Base-by-base conservation (phyloP, 2,113 vertebrate genomes). In the Tapirus terrestris region DNA sequence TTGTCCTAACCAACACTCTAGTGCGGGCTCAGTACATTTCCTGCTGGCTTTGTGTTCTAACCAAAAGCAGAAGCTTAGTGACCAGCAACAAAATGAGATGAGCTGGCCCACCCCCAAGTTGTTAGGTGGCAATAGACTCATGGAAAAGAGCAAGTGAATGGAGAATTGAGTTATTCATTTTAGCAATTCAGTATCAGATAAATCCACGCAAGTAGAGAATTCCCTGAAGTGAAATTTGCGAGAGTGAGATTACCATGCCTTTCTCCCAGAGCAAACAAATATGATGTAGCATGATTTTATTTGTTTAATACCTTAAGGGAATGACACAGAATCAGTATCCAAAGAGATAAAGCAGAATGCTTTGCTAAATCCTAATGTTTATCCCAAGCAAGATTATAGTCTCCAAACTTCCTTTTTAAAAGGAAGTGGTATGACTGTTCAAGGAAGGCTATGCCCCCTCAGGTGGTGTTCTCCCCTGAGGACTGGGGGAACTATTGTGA, bases 181-280 rank as follows among this genome's bases (percentile, higher is more conserved):
- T 61, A 90, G 73, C 73, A 75, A 81, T 87, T 94, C 36, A 9
- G 21, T 72, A 45, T 94, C 87, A 67, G 51, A 92, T 96, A 79
- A 80, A 90, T 87, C 80, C 61, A 73, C 2, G n/a, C 51, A 65
- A 65, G 43, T 6, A 92, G 73, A 63, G 56, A 85, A 92, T 90
- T 72, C 80, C 79, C 96, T n/a, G 51, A 91, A 92, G 97, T 27
- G 21, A 97, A 92, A 79, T 96, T 95, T n/a, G 23, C 73, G 12
- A 48, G 96, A 36, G 56, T 48, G 72, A 89, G 48, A 80, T 95
- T 63, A 51, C 88, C 25, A 12, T 45, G 63, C 51, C 58, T 95
- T 51, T 92, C 89, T 95, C 92, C 36, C 82, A 25, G 45, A 92
- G 70, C 56, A 93, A 80, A 56, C 36, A 51, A 45, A 60, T 84